phyloP scores from a whole-genome alignment of 2,113 vertebrate species.

The Hyperopisus bebe region DNA sequence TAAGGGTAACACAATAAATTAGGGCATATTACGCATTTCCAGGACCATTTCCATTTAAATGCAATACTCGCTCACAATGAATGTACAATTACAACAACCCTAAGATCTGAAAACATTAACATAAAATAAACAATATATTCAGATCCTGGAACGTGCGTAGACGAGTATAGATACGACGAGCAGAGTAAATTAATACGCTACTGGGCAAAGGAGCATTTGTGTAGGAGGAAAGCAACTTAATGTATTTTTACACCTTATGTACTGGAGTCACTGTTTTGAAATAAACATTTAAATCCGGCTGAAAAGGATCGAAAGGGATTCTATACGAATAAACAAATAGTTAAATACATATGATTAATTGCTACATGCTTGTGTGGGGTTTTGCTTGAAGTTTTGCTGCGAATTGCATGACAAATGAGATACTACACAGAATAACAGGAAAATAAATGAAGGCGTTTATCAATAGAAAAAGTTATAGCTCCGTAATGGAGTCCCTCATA shows the following conservation, averaged over 20 bases:
- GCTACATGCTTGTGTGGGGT: conserved; percentile 34
- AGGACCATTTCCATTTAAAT: background rate
- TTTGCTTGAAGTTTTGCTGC: conserved; percentile 54
- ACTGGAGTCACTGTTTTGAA: background rate
- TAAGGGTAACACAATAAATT: background rate
- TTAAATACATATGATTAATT: conserved; percentile 10
- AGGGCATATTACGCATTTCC: background rate
- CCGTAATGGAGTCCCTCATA: conserved; percentile 78
- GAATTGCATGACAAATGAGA: conserved; percentile 60
- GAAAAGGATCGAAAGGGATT: background rate
- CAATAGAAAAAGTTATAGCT: conserved; percentile 76
- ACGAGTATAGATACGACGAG: conserved; percentile 32
- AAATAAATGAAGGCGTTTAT: conserved; percentile 60
- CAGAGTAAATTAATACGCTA: background rate
- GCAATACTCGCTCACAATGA: background rate
- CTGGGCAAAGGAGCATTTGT: background rate
- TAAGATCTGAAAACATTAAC: background rate
- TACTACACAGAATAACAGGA: conserved; percentile 65
- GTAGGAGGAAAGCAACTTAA: background rate
- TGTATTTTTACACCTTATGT: background rate
- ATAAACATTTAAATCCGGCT: background rate
- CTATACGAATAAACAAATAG: conserved; percentile 8
- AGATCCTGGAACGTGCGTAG: conserved; percentile 13
- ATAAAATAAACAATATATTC: background rate
- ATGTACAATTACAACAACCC: background rate